These are phyloP conservation scores for Orchesellides sinensis DNA, from an alignment of 2,888 invertebrate genomes.

Conservation along the genomic window DNA sequence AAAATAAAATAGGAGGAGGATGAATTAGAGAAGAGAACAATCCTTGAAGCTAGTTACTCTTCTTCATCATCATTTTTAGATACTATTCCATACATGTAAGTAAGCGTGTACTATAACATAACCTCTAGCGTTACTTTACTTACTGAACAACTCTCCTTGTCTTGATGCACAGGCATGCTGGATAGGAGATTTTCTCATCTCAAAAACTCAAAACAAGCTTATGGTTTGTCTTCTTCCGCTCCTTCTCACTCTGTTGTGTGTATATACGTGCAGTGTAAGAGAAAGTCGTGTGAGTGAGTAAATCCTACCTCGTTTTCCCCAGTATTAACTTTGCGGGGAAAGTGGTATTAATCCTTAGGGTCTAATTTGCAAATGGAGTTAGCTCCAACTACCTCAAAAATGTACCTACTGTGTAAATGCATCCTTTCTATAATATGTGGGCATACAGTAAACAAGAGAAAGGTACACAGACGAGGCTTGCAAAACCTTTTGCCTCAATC, in stretches of 20 bases:
- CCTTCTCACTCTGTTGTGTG: too few species aligned
- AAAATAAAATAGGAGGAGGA: not conserved
- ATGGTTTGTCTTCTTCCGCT: not conserved
- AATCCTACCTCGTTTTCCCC: conserved; percentile 6
- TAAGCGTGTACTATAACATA: too few species aligned
- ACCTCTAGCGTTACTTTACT: too few species aligned
- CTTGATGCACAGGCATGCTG: not conserved
- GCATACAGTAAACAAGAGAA: not conserved
- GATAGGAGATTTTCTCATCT: not conserved
- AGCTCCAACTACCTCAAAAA: conserved; percentile 24
- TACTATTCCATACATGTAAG: too few species aligned
- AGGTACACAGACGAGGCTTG: not conserved
- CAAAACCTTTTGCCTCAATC: conserved; percentile 15
- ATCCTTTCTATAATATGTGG: not conserved
- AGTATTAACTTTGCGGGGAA: conserved; percentile 57
- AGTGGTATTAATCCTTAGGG: conserved; percentile 64
- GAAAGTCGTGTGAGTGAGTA: too few species aligned
- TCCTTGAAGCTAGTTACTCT: conserved; percentile 22
- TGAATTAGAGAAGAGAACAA: not conserved
- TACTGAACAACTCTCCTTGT: too few species aligned
- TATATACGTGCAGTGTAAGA: too few species aligned
- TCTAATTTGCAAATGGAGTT: conserved; percentile 65
- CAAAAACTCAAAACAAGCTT: conserved; percentile 6
- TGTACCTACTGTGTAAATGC: not conserved
- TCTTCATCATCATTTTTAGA: conserved; percentile 32